Conservation (phyloP, 2,888 invertebrate genomes). For the Pasiphila rectangulata region DNA sequence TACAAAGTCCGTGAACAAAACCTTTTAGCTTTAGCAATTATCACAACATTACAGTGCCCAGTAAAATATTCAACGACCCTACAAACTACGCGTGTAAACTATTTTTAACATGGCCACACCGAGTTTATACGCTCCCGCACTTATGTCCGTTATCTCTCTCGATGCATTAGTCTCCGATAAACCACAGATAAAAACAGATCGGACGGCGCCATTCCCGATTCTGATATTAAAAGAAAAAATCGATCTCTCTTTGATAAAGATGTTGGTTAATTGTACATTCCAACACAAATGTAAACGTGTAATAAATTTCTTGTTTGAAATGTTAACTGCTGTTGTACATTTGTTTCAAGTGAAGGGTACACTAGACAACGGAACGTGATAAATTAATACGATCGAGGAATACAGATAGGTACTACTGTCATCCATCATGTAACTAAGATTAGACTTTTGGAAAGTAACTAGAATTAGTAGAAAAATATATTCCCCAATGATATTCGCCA, state of each 20-base stretch:
- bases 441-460: no score
- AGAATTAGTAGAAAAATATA: no score
- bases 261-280: constrained; percentile 75
- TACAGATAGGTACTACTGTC: not conserved
- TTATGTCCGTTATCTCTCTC: constrained; percentile 73
- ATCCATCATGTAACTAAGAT: no score
- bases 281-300: constrained; percentile 55
- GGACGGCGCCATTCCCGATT: constrained; percentile 76
- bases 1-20: no score
- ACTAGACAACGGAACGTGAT: constrained; percentile 3
- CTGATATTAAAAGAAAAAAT: constrained; percentile 74
- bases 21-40: constrained; percentile 2
- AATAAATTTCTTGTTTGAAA: constrained; percentile 51
- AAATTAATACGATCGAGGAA: no score
- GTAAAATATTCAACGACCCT: constrained; percentile 45
- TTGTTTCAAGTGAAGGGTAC: constrained; percentile 35
- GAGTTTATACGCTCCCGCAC: constrained; percentile 77
- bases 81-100: constrained; percentile 76
- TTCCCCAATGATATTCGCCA: no score
- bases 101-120: constrained; percentile 80
- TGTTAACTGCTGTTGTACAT: constrained; percentile 39
- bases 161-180: constrained; percentile 80
- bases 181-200: constrained; percentile 75
- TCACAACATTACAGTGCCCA: constrained; percentile 11
- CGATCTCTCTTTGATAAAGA: constrained; percentile 71